Conservation (phyloP, 2,113 vertebrate species). For the Peromyscus maniculatus region DNA sequence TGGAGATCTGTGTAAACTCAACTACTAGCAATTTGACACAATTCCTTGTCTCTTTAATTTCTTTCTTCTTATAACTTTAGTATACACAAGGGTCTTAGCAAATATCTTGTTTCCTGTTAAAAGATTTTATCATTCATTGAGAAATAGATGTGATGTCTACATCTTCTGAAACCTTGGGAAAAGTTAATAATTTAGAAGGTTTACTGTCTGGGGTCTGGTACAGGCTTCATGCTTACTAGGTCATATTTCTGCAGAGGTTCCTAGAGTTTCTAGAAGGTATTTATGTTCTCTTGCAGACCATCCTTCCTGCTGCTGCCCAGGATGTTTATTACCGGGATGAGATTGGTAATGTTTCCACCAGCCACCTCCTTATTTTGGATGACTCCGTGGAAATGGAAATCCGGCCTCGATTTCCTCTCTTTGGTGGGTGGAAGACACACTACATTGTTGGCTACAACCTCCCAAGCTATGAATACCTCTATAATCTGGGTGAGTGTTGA, state of each 20-base stretch:
- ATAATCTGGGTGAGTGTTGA: conserved; percentile 93
- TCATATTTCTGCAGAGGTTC: not conserved
- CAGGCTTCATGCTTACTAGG: not conserved
- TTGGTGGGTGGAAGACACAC: conserved; percentile 99
- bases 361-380: conserved; percentile 96
- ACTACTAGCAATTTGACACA: not conserved
- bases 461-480: conserved; percentile 99
- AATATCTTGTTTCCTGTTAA: conserved; percentile 12
- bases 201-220: not conserved
- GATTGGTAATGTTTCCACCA: conserved; percentile 99
- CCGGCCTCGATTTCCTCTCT: conserved; percentile 97
- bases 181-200: not conserved
- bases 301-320: conserved; percentile 98
- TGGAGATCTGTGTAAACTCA: not conserved
- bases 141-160: not conserved
- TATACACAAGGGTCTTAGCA: not conserved
- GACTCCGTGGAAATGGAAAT: conserved; percentile 99
- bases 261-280: not conserved
- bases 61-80: not conserved
- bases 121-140: not conserved
- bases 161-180: not conserved
- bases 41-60: conserved; percentile 8
- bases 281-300: conserved; percentile 90
- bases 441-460: conserved; percentile 98
- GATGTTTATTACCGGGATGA: conserved; percentile 99